Percentiles rank a stretch among this genome's conserved stretches.
Evolutionary conservation across 2,888 invertebrate genomes (phyloP).

Genomic region (Dicyrtomina minuta): DNA sequence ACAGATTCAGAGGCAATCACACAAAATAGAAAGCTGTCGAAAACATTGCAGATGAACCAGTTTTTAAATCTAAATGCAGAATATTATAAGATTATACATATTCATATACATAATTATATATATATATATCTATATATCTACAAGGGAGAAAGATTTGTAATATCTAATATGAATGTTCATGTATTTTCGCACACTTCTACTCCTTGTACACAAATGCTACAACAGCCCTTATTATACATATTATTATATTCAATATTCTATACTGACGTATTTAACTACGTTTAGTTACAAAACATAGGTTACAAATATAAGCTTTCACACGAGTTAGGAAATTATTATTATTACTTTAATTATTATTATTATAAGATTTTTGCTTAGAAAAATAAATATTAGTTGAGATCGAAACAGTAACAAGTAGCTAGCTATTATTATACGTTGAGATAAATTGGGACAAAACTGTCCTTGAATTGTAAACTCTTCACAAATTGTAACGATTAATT

Average conservation of each 20-base stretch:
- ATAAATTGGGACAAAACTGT: slow-evolving; percentile 1
- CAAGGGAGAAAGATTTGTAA: slow-evolving; percentile 36
- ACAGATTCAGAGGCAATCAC: slow-evolving; percentile 25
- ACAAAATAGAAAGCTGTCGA: slow-evolving; percentile 22
- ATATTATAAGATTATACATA: slow-evolving; percentile 24
- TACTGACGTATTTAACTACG: background rate
- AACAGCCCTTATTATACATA: slow-evolving; percentile 15
- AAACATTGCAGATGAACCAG: slow-evolving; percentile 11
- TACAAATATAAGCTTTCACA: slow-evolving; percentile 29
- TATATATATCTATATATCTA: slow-evolving; percentile 36
- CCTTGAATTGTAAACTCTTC: slow-evolving; percentile 8
- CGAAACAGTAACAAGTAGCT: background rate
- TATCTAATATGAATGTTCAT: slow-evolving; percentile 34
- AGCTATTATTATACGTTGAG: slow-evolving; percentile 10
- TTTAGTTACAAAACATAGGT: slow-evolving; percentile 15
- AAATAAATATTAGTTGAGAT: background rate
- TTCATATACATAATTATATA: slow-evolving; percentile 27
- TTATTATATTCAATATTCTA: slow-evolving; percentile 18
- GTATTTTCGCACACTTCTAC: slow-evolving; percentile 53
- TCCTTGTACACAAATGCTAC: slow-evolving; percentile 33
- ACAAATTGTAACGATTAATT: slow-evolving; percentile 12
- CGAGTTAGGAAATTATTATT: slow-evolving; percentile 2
- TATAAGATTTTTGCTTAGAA: background rate
- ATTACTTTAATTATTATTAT: slow-evolving; percentile 1
- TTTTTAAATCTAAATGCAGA: background rate